These are phyloP conservation scores for Odocoileus hemionus DNA, from an alignment of 2,113 vertebrate species.

Conservation along the genomic window DNA sequence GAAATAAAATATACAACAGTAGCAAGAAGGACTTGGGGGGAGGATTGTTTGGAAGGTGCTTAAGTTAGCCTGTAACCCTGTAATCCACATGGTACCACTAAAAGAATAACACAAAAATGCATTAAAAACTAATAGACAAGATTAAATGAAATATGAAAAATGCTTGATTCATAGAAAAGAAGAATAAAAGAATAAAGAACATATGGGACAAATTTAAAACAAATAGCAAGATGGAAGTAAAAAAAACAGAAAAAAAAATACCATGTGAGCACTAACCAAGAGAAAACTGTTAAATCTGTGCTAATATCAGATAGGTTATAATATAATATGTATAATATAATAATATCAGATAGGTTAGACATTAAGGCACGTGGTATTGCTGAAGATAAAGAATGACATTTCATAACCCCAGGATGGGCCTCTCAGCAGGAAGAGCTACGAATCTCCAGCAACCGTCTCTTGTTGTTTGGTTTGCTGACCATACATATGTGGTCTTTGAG, in stretches of 20 bases:
- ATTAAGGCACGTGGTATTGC: not conserved
- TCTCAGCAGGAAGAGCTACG: not conserved
- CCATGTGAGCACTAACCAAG: not conserved
- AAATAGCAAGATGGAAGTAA: not conserved
- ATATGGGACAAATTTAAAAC: not conserved
- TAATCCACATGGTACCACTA: not conserved
- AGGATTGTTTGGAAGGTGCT: not conserved
- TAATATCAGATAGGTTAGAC: not conserved
- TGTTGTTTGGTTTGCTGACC: not conserved
- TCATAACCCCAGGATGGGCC: not conserved
- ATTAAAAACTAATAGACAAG: not conserved
- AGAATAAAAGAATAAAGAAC: not conserved
- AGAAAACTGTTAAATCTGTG: not conserved
- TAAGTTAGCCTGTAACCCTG: not conserved
- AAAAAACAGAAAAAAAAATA: not conserved
- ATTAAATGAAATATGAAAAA: not conserved
- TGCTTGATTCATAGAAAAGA: not conserved
- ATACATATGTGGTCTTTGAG: not conserved
- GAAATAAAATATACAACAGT: not conserved
- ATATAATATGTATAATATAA: not conserved
- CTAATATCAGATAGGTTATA: not conserved
- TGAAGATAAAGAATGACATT: not conserved
- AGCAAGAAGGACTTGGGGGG: not conserved
- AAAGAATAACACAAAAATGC: constrained; percentile 13
- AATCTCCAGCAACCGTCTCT: not conserved